These are phyloP conservation scores for Drepana arcuata DNA, from an alignment of 1,140 invertebrate genomes.

Conservation along the genomic window DNA sequence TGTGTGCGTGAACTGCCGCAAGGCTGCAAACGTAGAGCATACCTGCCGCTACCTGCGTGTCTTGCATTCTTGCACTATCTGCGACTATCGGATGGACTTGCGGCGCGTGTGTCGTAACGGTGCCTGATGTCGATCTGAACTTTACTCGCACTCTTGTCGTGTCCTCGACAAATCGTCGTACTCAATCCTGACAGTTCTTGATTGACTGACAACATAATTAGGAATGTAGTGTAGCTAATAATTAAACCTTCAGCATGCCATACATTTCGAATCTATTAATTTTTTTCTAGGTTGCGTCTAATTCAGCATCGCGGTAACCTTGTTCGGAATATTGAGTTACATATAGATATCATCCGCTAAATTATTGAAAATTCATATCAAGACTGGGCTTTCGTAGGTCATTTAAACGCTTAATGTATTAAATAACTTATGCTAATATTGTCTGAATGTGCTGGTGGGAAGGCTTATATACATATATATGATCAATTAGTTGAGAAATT, in stretches of 20 bases:
- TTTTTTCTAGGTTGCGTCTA: neutral
- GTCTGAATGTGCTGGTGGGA: no score
- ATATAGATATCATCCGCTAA: no score
- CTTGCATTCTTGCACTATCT: conserved; percentile 61
- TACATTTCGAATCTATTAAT: conserved; percentile 10
- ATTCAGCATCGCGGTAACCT: no score
- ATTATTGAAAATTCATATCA: no score
- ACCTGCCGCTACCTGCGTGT: conserved; percentile 57
- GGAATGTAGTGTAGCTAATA: conserved; percentile 21
- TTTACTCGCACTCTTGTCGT: conserved; percentile 22
- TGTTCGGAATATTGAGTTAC: no score
- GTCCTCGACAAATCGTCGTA: conserved; percentile 21
- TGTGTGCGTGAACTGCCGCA: conserved; percentile 42
- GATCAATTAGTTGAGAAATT: no score
- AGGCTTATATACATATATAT: no score
- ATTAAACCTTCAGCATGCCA: conserved; percentile 27
- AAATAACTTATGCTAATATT: no score
- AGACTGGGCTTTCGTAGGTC: no score
- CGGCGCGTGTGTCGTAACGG: conserved; percentile 48
- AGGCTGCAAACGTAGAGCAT: conserved; percentile 32
- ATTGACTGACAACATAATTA: conserved; percentile 37
- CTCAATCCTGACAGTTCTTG: conserved; percentile 15
- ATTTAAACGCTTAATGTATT: no score
- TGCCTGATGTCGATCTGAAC: conserved; percentile 30
- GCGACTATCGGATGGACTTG: conserved; percentile 46